These are phyloP conservation scores for Hypolimnas misippus DNA, from an alignment of 2,888 invertebrate genomes.

Conservation along the genomic window DNA sequence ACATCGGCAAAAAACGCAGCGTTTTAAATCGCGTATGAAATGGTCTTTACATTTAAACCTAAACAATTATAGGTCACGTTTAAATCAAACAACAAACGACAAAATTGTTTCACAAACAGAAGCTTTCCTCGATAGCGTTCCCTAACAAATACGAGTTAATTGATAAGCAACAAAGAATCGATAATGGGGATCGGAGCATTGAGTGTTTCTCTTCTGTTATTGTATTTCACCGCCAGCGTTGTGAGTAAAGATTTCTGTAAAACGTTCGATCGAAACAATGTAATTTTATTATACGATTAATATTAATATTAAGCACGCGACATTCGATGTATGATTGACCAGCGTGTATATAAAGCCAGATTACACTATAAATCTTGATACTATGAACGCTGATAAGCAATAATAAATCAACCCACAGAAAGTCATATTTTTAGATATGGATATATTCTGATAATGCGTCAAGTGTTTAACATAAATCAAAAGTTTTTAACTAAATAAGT, in stretches of 20 bases:
- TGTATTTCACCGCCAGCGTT: conserved; percentile 12
- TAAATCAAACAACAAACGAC: not conserved
- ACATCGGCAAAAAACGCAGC: not conserved
- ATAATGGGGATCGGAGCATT: conserved; percentile 13
- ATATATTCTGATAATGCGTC: too few relatives aligned
- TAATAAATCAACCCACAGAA: too few relatives aligned
- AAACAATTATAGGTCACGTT: conserved; percentile 15
- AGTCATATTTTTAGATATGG: too few relatives aligned
- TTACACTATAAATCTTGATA: too few relatives aligned
- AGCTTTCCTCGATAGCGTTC: conserved; percentile 6
- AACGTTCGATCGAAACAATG: too few relatives aligned
- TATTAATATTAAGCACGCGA: too few relatives aligned
- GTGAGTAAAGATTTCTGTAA: conserved; percentile 17
- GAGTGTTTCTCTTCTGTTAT: conserved; percentile 6
- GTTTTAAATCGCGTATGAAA: not conserved
- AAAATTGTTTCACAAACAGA: conserved; percentile 10
- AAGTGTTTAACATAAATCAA: too few relatives aligned
- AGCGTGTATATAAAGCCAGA: too few relatives aligned
- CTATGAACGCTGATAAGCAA: too few relatives aligned
- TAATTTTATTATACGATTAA: too few relatives aligned
- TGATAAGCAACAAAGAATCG: conserved; percentile 6
- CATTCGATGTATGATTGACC: too few relatives aligned
- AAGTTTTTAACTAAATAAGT: too few relatives aligned
- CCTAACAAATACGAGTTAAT: conserved; percentile 6
- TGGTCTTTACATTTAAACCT: not conserved